Evolutionary conservation across 2,797 vertebrate genomes (phyloP).

Genomic region (Protosalanx chinensis): DNA sequence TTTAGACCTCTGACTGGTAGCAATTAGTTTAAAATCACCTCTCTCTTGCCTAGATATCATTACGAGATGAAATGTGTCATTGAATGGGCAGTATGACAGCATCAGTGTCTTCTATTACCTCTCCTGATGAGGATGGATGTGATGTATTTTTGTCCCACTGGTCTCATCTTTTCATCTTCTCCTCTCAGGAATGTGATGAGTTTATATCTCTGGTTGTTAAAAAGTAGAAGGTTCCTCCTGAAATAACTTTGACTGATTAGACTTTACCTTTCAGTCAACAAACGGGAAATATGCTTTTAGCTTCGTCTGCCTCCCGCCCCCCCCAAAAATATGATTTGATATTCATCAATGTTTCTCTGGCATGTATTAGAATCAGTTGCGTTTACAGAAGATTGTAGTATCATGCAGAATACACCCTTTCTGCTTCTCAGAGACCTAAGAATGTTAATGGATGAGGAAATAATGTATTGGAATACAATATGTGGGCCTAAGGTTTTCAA

Average conservation of each 20-base stretch:
- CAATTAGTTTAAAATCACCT: slow-evolving; percentile 2
- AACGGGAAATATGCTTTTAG: not conserved
- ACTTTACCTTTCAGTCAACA: slow-evolving; percentile 6
- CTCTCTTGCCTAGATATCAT: slow-evolving; percentile 1
- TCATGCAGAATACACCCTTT: not conserved
- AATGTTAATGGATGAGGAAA: no score
- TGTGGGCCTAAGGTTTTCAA: no score
- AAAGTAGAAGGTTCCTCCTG: not conserved
- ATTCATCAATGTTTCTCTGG: not conserved
- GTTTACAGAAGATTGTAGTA: not conserved
- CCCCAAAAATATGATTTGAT: not conserved
- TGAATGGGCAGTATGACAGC: slow-evolving; percentile 19
- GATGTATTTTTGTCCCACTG: not conserved
- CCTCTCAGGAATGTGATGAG: not conserved
- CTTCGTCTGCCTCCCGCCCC: not conserved
- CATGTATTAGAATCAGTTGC: not conserved
- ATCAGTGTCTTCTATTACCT: slow-evolving; percentile 17
- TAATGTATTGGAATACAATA: no score
- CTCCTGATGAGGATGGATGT: slow-evolving; percentile 16
- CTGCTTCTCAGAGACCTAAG: not conserved
- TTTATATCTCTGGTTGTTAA: not conserved
- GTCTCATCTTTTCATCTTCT: not conserved
- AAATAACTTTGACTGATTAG: slow-evolving; percentile 7
- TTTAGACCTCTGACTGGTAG: not conserved
- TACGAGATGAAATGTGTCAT: slow-evolving; percentile 12